Evolutionary conservation across 2,113 vertebrate species (phyloP), one percentile per base, ranked within the genome.

Genomic region (Aphyosemion australe): DNA sequence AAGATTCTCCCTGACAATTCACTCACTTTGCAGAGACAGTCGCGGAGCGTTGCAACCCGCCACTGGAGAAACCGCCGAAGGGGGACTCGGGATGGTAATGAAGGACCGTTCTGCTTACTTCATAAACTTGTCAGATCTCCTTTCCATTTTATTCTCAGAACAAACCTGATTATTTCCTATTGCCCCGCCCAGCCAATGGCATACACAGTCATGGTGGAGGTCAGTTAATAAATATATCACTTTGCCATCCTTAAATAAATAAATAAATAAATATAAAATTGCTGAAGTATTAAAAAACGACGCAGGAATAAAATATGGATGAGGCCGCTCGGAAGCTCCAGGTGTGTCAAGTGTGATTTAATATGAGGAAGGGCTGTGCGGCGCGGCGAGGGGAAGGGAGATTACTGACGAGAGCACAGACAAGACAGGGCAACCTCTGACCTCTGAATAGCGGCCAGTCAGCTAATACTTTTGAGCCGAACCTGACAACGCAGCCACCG

Each of bases 281-380:
- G 95, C 94, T 95, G 94, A 87, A 88, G 92, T 94, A 94, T 96
- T 96, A 64, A 82, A 95, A 37, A 95, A 94, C 91, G 86, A 92
- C 91, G 69, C 87, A 0, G 18, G 88, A 90, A 96, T 97, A 94
- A 97, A 97, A 98, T 97, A 97, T 97, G 95, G 94, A 97, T 98
- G 95, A 96, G 94, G 94, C 92, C 7, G 74, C 72, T 55, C 64
- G 84, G 75, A 87, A 69, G 92, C 94, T 93, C 92, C 94, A 94
- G 95, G 95, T 97, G 94, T 87, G 93, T 96, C 95, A 94, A 93
- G 90, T 92, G 94, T 97, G 95, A 98, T 98, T 97, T 96, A 96
- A 97, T 95, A 95, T 95, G 93, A 94, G 90, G 91, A 89, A 88
- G 91, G 76, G 69, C 55, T 9, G 68, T 6, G n/a, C 7, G 12